phyloP scores from a whole-genome alignment of 1,140 invertebrate genomes.

The Oryzaephilus surinamensis region DNA sequence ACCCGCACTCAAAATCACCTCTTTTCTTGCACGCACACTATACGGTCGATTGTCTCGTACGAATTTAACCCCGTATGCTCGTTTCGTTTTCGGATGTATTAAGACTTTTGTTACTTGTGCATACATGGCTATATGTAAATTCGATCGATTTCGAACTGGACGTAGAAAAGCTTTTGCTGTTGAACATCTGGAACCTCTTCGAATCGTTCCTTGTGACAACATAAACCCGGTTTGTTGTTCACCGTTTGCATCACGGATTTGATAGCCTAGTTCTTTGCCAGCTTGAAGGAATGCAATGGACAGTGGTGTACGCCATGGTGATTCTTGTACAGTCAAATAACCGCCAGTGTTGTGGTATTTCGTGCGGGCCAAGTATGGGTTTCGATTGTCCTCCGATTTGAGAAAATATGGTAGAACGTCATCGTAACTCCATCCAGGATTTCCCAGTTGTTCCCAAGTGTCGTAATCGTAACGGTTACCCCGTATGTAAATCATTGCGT shows the following conservation, averaged over 20 bases:
- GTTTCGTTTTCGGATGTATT: conserved; percentile 52
- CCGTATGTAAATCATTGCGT: conserved; percentile 91
- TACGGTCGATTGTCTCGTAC: conserved; percentile 51
- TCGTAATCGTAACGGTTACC: conserved; percentile 89
- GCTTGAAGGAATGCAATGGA: conserved; percentile 73
- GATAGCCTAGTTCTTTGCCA: conserved; percentile 64
- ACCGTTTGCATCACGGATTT: conserved; percentile 71
- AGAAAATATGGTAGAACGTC: conserved; percentile 80
- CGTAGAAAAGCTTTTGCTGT: conserved; percentile 81
- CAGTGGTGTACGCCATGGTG: conserved; percentile 69
- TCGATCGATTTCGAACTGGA: conserved; percentile 63
- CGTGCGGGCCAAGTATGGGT: conserved; percentile 62
- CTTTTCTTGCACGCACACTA: conserved; percentile 56
- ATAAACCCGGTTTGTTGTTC: conserved; percentile 75
- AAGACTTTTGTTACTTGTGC: conserved; percentile 63
- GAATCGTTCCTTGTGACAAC: conserved; percentile 73
- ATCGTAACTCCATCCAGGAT: conserved; percentile 81
- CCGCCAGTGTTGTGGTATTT: conserved; percentile 69
- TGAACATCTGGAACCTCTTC: conserved; percentile 76
- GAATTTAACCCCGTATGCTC: conserved; percentile 68
- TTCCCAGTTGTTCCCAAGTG: conserved; percentile 76
- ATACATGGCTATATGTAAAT: conserved; percentile 72
- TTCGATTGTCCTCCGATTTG: conserved; percentile 80
- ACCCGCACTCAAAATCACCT: conserved; percentile 73
- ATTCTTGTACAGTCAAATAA: conserved; percentile 73